phyloP scores from a whole-genome alignment of 1,140 invertebrate genomes.

The Diachasmimorpha longicaudata region DNA sequence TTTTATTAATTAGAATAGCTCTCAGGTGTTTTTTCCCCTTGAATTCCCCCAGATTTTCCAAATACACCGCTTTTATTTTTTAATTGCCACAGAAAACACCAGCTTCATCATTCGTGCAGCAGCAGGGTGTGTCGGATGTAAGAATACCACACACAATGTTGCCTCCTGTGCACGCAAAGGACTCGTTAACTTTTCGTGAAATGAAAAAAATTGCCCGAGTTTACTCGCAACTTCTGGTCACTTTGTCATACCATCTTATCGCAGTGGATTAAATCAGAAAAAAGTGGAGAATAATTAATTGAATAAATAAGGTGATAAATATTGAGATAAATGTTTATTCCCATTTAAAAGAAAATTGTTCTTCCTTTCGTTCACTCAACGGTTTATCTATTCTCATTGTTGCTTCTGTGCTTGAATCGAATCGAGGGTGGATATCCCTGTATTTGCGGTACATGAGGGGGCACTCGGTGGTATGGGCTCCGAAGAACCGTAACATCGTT shows the following conservation, averaged over 20 bases:
- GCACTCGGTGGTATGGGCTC: constrained; percentile 17
- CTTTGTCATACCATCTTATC: not conserved
- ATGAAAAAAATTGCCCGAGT: constrained; percentile 6
- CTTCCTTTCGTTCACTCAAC: not conserved
- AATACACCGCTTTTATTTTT: no score
- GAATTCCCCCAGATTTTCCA: no score
- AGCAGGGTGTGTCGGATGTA: not conserved
- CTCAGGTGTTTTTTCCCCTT: no score
- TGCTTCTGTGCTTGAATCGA: not conserved
- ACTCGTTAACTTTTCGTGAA: constrained; percentile 46
- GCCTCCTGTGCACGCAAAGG: constrained; percentile 47
- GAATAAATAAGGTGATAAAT: not conserved
- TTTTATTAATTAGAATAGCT: no score
- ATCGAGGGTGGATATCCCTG: not conserved
- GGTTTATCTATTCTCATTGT: constrained; percentile 10
- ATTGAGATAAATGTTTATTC: not conserved
- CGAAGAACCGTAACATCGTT: constrained; percentile 48
- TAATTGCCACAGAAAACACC: no score
- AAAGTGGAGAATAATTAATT: not conserved
- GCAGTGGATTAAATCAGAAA: not conserved
- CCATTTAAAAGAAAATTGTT: not conserved
- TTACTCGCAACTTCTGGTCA: not conserved
- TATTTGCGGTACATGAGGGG: constrained; percentile 33
- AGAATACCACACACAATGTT: constrained; percentile 1
- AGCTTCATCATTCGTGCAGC: no score